phyloP scores from a whole-genome alignment of 1,140 invertebrate species.

The Neocloeon triangulifer region DNA sequence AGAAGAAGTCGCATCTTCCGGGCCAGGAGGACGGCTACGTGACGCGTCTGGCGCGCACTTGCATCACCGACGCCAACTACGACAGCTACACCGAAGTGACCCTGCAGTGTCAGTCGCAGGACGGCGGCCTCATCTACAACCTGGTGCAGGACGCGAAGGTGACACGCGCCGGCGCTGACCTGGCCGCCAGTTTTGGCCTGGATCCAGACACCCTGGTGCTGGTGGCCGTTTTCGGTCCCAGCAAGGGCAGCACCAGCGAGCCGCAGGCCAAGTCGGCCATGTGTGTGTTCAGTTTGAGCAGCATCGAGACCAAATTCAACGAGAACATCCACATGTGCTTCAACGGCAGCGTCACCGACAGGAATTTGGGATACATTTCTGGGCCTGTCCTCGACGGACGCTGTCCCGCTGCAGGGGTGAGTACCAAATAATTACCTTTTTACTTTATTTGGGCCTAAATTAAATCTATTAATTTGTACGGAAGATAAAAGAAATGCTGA shows the following conservation, averaged over 20 bases:
- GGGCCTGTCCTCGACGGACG: constrained; percentile 74
- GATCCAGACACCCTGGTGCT: constrained; percentile 51
- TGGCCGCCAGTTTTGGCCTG: constrained; percentile 59
- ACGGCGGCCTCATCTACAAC: constrained; percentile 47
- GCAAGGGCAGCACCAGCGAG: constrained; percentile 57
- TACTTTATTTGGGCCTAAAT: constrained; percentile 2
- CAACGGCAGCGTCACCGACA: constrained; percentile 71
- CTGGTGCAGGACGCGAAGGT: constrained; percentile 79
- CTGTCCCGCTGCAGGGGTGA: constrained; percentile 58
- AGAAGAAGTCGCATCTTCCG: constrained; percentile 73
- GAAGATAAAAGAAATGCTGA: too few species aligned
- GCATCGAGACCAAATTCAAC: constrained; percentile 81
- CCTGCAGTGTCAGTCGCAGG: constrained; percentile 49
- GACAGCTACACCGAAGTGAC: constrained; percentile 91
- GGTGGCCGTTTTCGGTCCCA: constrained; percentile 63
- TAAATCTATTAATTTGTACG: too few species aligned
- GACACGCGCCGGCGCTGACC: constrained; percentile 47
- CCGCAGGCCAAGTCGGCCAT: constrained; percentile 55
- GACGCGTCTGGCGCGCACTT: constrained; percentile 70
- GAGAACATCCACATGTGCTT: constrained; percentile 95
- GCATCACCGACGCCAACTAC: constrained; percentile 82
- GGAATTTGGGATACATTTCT: constrained; percentile 84
- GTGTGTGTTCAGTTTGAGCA: constrained; percentile 61
- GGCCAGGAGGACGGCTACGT: constrained; percentile 73
- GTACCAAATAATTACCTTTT: constrained; percentile 11